These are phyloP conservation scores for Elaphurus davidianus DNA, from an alignment of 2,113 vertebrate species.

Conservation along the genomic window DNA sequence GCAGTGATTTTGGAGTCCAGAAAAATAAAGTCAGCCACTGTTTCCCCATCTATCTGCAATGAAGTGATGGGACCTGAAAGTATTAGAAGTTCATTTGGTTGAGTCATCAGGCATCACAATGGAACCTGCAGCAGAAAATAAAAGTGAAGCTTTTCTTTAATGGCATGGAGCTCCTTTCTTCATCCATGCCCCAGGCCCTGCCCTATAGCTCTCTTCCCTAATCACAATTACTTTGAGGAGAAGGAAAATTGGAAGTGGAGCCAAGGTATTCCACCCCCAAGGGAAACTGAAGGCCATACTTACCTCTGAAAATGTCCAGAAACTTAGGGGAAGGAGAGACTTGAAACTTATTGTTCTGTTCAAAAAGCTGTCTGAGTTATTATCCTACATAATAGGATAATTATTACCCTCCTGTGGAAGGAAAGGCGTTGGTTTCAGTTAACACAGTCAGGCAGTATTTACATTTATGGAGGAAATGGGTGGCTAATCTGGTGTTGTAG, in stretches of 20 bases:
- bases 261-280: accelerated
- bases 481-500: background rate
- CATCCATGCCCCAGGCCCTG: accelerated
- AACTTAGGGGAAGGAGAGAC: background rate
- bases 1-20: too few relatives aligned
- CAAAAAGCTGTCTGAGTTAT: background rate
- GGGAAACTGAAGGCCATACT: background rate
- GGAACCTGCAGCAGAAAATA: background rate
- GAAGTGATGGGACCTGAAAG: background rate
- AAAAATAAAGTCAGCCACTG: too few relatives aligned
- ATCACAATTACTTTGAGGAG: background rate
- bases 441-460: background rate
- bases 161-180: background rate
- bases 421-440: background rate
- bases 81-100: background rate
- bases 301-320: accelerated
- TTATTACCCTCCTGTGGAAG: background rate
- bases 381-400: background rate
- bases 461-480: background rate
- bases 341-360: background rate
- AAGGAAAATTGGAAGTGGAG: background rate
- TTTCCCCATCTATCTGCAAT: too few relatives aligned
- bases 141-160: background rate
- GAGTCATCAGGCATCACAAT: background rate
- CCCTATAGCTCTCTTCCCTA: background rate